Conservation (phyloP, 1,140 invertebrate species). For the Achatina immaculata region DNA sequence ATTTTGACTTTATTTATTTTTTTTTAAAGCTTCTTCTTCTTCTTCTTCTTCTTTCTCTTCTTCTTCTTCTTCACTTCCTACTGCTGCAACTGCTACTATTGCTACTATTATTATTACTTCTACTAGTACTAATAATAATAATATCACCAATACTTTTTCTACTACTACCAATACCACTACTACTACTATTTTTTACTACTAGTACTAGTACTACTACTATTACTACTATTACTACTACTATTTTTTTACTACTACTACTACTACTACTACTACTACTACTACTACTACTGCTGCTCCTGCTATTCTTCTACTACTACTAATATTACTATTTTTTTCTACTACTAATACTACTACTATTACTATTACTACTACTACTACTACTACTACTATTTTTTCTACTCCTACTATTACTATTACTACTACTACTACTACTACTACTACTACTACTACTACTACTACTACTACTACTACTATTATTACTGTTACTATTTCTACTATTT, state of each 20-base stretch:
- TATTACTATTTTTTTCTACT: too few species aligned
- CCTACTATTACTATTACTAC: constrained; percentile 24
- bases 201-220: background rate
- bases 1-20: background rate
- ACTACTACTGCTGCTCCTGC: background rate
- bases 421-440: constrained; percentile 72
- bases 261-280: constrained; percentile 24
- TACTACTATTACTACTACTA: constrained; percentile 7
- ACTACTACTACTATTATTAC: constrained; percentile 37
- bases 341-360: constrained; percentile 3
- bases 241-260: constrained; percentile 10
- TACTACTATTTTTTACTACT: background rate
- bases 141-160: background rate
- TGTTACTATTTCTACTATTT: background rate
- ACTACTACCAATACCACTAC: constrained; percentile 10
- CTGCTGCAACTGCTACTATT: background rate
- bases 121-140: background rate
- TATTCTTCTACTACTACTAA: too few species aligned
- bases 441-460: constrained; percentile 72
- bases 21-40: background rate
- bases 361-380: constrained; percentile 18
- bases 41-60: background rate
- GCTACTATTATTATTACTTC: background rate
- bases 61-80: background rate
- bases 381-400: constrained; percentile 40